These are phyloP conservation scores for Hyalella azteca DNA, from an alignment of 2,888 invertebrate species.

Conservation along the genomic window DNA sequence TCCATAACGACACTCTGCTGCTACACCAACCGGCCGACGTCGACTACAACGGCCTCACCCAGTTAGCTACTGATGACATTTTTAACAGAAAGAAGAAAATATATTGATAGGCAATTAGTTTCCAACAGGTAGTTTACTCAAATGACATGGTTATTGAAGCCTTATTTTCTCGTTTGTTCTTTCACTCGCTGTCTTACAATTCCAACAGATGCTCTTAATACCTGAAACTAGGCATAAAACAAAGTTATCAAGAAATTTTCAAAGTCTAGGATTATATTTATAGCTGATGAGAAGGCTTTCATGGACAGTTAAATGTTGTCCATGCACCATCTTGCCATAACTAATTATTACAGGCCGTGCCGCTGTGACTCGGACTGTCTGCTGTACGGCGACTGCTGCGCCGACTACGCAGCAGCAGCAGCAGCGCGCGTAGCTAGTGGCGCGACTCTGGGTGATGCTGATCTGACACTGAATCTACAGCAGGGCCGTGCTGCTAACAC, in stretches of 20 bases:
- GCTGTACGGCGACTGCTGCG: slow-evolving; percentile 19
- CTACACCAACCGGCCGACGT: not conserved
- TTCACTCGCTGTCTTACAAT: not conserved
- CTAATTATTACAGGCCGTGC: not conserved
- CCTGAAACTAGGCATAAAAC: not conserved
- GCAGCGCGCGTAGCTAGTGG: not conserved
- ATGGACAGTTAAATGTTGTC: not conserved
- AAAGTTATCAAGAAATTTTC: not conserved
- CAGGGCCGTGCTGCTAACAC: not conserved
- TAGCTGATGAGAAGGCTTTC: not conserved
- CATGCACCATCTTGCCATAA: not conserved
- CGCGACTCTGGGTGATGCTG: too few relatives aligned
- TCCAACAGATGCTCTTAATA: too few relatives aligned
- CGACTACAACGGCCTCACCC: not conserved
- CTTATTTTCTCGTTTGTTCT: not conserved
- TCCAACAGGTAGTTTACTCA: not conserved
- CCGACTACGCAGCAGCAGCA: slow-evolving; percentile 21
- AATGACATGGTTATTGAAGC: not conserved
- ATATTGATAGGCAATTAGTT: not conserved
- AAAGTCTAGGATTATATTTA: not conserved
- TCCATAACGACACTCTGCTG: not conserved
- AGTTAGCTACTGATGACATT: not conserved
- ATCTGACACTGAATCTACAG: not conserved
- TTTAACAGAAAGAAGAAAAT: not conserved
- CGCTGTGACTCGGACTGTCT: slow-evolving; percentile 6